Evolutionary conservation across 2,797 vertebrate species (phyloP).

Genomic region (Passerculus sandwichensis): DNA sequence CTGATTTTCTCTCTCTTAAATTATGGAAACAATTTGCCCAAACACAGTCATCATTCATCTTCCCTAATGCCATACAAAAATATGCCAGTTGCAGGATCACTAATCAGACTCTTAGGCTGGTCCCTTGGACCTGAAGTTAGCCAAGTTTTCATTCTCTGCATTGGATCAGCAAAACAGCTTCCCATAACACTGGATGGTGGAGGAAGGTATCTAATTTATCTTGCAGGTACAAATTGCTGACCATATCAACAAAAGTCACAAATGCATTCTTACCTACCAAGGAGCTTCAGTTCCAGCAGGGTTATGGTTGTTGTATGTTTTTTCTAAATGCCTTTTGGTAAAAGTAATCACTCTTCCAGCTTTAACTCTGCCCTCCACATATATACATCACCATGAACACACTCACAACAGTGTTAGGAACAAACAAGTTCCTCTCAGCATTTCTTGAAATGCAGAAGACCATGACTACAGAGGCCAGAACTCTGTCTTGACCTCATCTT

Average conservation of each 20-base stretch:
- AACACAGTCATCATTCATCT: not conserved
- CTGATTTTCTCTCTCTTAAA: conserved; percentile 1
- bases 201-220: not conserved
- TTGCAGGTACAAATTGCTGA: not conserved
- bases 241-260: not conserved
- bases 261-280: not conserved
- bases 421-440: not conserved
- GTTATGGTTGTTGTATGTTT: not conserved
- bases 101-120: not conserved
- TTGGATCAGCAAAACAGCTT: not conserved
- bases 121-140: not conserved
- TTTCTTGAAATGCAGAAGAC: not conserved
- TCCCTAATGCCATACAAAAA: not conserved
- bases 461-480: not conserved
- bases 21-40: conserved; percentile 3
- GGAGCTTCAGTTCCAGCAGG: not conserved
- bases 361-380: not conserved
- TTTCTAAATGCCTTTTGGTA: not conserved
- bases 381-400: not conserved
- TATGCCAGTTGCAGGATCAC: not conserved
- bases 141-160: conserved; percentile 35
- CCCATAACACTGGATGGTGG: not conserved
- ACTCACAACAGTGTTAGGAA: not conserved
- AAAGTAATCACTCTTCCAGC: not conserved
- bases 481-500: not conserved